Conservation (phyloP, 2,888 invertebrate genomes). For the Andrena trimmerana region DNA sequence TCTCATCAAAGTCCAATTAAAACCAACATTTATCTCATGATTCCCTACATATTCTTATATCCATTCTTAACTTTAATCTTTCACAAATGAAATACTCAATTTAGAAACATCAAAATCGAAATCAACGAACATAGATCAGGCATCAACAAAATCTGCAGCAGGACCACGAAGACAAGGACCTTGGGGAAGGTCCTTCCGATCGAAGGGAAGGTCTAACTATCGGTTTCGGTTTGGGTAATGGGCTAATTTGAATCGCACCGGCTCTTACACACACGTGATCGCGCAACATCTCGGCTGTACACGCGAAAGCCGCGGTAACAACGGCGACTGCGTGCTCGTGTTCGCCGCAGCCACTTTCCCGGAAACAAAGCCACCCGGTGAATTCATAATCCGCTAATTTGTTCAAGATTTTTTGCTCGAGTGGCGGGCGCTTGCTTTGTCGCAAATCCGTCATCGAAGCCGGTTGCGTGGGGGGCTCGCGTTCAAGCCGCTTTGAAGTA, state of each 20-base stretch:
- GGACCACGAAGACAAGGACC: too few relatives aligned
- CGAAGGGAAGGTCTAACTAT: conserved; percentile 24
- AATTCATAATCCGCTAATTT: conserved; percentile 83
- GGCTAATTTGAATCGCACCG: conserved; percentile 82
- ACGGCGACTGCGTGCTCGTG: conserved; percentile 29
- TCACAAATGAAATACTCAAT: too few relatives aligned
- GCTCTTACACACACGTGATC: conserved; percentile 75
- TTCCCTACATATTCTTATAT: too few relatives aligned
- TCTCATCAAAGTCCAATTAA: not conserved
- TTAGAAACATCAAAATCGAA: too few relatives aligned
- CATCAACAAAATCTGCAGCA: too few relatives aligned
- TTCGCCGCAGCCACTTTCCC: conserved; percentile 67
- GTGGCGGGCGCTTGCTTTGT: conserved; percentile 68
- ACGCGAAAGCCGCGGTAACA: conserved; percentile 35
- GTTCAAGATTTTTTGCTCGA: conserved; percentile 80
- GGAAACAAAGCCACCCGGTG: conserved; percentile 76
- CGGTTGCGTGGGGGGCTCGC: conserved; percentile 54
- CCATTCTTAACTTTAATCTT: too few relatives aligned
- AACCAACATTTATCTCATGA: too few relatives aligned
- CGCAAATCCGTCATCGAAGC: conserved; percentile 59
- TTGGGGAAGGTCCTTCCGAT: too few relatives aligned
- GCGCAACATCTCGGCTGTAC: conserved; percentile 68
- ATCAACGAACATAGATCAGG: too few relatives aligned
- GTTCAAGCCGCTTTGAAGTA: conserved; percentile 79
- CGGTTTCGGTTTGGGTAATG: conserved; percentile 71